A percentile compares a stretch with the other conserved stretches of the same genome.
These are phyloP conservation scores for Potorous gilbertii DNA, from an alignment of 2,797 vertebrate species.

Conservation along the genomic window DNA sequence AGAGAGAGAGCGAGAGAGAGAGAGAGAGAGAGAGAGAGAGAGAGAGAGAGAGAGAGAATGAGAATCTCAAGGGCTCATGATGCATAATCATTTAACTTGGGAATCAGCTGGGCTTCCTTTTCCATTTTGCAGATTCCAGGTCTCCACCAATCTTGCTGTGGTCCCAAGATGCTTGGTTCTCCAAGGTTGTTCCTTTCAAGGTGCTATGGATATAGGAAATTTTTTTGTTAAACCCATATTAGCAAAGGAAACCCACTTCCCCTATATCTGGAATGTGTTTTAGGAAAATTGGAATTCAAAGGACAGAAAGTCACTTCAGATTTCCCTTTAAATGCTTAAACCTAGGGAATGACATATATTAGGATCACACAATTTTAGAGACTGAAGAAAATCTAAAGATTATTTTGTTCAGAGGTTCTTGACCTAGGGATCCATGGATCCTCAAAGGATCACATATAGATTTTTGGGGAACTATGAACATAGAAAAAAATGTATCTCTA, in stretches of 20 bases:
- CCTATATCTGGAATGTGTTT: neutral
- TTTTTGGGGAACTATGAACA: neutral
- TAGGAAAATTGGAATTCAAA: neutral
- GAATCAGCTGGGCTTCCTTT: neutral
- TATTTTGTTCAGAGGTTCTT: neutral
- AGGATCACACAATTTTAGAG: neutral
- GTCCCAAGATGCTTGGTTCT: neutral
- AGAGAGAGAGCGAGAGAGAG: too few species aligned
- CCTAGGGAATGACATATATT: neutral
- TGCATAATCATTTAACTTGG: neutral
- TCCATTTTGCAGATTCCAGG: neutral
- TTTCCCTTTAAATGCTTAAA: neutral
- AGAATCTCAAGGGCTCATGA: neutral
- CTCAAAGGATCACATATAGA: neutral
- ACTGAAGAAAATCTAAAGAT: neutral
- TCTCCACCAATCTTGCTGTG: neutral
- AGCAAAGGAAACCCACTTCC: neutral
- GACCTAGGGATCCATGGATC: neutral
- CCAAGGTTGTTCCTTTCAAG: neutral
- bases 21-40: too few species aligned
- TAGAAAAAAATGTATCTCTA: too few species aligned
- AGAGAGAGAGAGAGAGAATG: too few species aligned
- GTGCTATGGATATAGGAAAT: neutral
- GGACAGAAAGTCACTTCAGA: neutral
- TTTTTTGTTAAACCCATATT: neutral